A percentile compares a stretch with the other conserved stretches of the same genome.
phyloP scores from a whole-genome alignment of 2,113 vertebrate species.

The Anhinga rufa region DNA sequence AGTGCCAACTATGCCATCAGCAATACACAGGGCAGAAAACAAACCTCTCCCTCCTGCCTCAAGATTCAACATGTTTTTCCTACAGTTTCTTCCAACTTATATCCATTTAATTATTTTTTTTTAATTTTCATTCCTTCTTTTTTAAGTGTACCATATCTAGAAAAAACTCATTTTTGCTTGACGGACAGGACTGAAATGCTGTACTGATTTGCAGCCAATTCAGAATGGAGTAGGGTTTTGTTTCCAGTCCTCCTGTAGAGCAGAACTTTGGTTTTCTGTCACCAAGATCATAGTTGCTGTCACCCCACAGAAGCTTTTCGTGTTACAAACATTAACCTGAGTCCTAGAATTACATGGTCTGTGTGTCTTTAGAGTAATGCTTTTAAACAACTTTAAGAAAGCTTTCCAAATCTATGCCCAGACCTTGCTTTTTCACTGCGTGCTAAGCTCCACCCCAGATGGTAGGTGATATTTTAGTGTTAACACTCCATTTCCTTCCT shows the following conservation, averaged over 20 bases:
- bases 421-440: background rate
- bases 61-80: background rate
- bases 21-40: background rate
- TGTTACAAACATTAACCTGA: background rate
- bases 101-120: background rate
- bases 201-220: background rate
- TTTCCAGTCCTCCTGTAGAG: background rate
- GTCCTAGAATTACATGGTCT: background rate
- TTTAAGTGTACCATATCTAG: background rate
- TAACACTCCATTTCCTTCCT: background rate
- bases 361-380: background rate
- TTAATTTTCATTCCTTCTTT: background rate
- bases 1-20: background rate
- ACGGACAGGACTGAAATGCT: background rate
- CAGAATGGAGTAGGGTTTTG: background rate
- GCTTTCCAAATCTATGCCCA: background rate
- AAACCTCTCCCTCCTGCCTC: background rate
- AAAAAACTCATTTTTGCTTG: background rate
- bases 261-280: background rate
- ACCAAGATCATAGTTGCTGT: background rate
- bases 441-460: background rate
- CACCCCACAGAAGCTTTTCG: background rate
- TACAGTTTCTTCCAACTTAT: background rate
- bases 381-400: background rate
- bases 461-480: background rate